Base-by-base conservation (phyloP, 2,113 vertebrate species). In the Aleadryas rufinucha region DNA sequence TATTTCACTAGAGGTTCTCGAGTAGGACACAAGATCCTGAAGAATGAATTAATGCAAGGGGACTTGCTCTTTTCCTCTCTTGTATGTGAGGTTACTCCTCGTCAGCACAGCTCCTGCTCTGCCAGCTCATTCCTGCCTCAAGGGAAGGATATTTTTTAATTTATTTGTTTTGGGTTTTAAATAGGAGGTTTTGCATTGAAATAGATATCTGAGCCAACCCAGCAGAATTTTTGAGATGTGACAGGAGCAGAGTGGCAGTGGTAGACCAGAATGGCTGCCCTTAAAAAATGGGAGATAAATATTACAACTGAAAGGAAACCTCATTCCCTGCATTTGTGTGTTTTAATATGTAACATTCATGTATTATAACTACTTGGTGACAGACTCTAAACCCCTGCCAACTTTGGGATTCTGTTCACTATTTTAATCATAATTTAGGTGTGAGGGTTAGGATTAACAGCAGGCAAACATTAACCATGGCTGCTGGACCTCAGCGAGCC, bases 391-490 rank as follows among this genome's bases (percentile, higher is more conserved):
- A 68, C 27, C 41, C 69, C 53, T 4, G 54, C 90, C 0, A 49
- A 69, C 72, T 94, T 27, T 90, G 76, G 88, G 72, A 77, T 94
- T 95, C 60, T 96, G 93, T 93, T 96, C 56, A 33, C 49, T 92
- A 45, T 92, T 96, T 94, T 92, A 90, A 90, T 94, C 44, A 84
- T 91, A 96, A 95, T 95, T 95, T 95, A 94, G 90, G 92, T 96
- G 95, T 89, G 92, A 92, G 60, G 56, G 66, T 91, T 94, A 77
- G 83, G 88, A 97, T 96, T 96, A 96, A 90, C 95, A 96, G 76
- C 95, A 96, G 93, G 90, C 89, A 93, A 94, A 86, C 54, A 80
- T 94, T 93, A 90, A 90, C 90, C 47, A 8, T 75, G 72, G 75
- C 82, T 14, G 50, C 65, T 96, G 94, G 90, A 84, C 66, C 71